Evolutionary conservation across 2,113 vertebrate species (phyloP), one percentile per base, ranked within the genome.

Genomic region (Serilophus lunatus): DNA sequence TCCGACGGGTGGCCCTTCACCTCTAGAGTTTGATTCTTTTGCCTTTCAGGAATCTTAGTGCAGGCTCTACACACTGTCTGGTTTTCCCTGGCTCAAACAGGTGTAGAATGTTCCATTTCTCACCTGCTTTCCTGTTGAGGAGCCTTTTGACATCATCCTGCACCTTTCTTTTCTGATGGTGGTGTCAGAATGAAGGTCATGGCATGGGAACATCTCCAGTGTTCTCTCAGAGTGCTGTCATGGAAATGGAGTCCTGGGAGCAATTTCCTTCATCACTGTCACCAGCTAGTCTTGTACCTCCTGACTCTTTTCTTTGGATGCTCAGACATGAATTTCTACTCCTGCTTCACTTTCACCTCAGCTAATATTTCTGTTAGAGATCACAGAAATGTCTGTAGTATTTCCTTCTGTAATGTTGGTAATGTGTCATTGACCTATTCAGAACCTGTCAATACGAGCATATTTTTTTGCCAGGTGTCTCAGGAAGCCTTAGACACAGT

Each of bases 141-240:
- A 57, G 9, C 24, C 18, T 83, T 78, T 11, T n/a, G 36, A 4
- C 10, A 7, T 26, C 56, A 8, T 45, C 35, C 24, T 53, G 7
- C 2, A 0, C 17, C 25, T 60, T n/a, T n/a, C n/a, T n/a, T n/a
- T 13, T 18, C 3, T 70, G 36, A 33, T 28, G 13, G 4, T 24
- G 18, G 0, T 61, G 13, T 29, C 54, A 60, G 40, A 42, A 50
- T 3, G 10, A 18, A 78, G 60, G 16, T 25, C 1, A 1, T 79
- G 50, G 57, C 28, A 9, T 6, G n/a, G 51, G 20, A 59, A 42
- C 45, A 14, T 12, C 29, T 44, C 51, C n/a, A 33, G 1, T 8
- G 18, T 18, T 54, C 6, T 38, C 69, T 77, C 61, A 57, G 45
- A n/a, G 6, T 2, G 6, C 4, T 54, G 40, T 54, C 33, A 4